These are phyloP conservation scores for Cisticola juncidis DNA, from an alignment of 2,113 vertebrate species.

Conservation along the genomic window DNA sequence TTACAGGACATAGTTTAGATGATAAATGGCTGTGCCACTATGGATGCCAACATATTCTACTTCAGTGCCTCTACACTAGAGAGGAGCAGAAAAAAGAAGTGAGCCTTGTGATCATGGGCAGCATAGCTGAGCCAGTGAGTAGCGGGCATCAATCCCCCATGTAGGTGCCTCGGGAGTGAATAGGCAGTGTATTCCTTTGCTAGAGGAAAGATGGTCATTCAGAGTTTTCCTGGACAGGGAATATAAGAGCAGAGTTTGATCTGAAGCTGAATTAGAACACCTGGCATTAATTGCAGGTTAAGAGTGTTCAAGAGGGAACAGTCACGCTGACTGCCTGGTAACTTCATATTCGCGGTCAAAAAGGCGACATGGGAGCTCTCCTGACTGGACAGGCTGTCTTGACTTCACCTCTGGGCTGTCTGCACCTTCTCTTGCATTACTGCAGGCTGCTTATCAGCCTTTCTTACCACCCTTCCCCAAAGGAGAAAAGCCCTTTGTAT, in stretches of 20 bases:
- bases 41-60: not conserved
- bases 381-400: not conserved
- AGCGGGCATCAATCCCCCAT: not conserved
- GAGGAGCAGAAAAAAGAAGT: not conserved
- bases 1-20: not conserved
- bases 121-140: fast-evolving
- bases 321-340: not conserved
- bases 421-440: not conserved
- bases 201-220: not conserved
- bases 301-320: not conserved
- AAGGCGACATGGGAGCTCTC: not conserved
- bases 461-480: not conserved
- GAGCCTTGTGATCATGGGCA: not conserved
- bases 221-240: not conserved
- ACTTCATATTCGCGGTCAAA: not conserved
- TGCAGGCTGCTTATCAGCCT: not conserved
- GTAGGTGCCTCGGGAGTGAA: not conserved
- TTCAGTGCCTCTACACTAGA: not conserved
- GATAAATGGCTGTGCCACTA: not conserved
- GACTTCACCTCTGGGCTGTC: not conserved
- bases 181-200: not conserved
- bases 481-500: not conserved
- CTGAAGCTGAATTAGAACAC: not conserved
- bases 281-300: not conserved
- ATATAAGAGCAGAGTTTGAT: not conserved